Evolutionary conservation across 2,888 invertebrate species (phyloP), one percentile per base, ranked within the genome.

Genomic region (Torymus aiolomorphi): DNA sequence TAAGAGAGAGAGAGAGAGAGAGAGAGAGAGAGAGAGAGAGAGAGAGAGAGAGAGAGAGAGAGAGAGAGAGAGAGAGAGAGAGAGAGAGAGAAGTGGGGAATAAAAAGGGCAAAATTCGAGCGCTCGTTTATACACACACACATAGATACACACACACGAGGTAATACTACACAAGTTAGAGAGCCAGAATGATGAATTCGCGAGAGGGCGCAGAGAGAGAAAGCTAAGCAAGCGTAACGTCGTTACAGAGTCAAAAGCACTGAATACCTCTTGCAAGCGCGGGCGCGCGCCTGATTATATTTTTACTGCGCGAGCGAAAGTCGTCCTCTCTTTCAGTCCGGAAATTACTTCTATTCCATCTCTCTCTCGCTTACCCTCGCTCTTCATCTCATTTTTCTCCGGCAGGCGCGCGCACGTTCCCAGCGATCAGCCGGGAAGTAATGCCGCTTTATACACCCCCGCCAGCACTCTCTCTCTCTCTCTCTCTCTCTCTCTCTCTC

Each of bases 341-440:
- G 63, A 76, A 76, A 76, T 77, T 66, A 65, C 77, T 72, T 66
- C 24, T 65, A 71, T 52, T 59, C 31, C 49, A 71, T 70, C 71
- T 59, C 57, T 20, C 42, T 42, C 42, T 42, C 42, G 5, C 42
- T 42, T 10, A 42, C 42, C 42, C 42, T 42, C 5, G 42, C 42
- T 42, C 42, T 42, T 42, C 42, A 42, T 42, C 42, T 42, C 42
- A 42, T 42, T 42, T 42, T 42, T 42, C 42, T 42, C 42, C 8
- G 8, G 42, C 5, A 42, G 42, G 42, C 42, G 42, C 42, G 42
- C 42, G 42, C 42, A 42, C 8, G 42, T 5, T 8, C 8, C 5
- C 8, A 42, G 42, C 59, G 16, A 14, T 51, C 67, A 12, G n/a
- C 14, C 18, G 24, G 59, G 54, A 56, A 24, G 31, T 20, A 24